Percentiles rank a stretch among this genome's conserved stretches.
Evolutionary conservation across 1,140 invertebrate species (phyloP).

Genomic region (Temnothorax nylanderi): DNA sequence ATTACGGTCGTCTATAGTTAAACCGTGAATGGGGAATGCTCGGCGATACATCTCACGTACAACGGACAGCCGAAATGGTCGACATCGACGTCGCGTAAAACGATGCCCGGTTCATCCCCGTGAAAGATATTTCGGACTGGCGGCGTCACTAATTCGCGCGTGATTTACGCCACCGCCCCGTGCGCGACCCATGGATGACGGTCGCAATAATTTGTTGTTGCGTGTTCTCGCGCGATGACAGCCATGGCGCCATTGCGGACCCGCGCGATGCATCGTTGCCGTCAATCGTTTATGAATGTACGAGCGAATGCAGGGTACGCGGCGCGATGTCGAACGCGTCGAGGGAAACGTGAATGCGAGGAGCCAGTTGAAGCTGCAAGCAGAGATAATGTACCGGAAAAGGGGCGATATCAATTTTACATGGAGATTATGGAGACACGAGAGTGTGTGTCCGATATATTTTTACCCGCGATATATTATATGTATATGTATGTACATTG

Average conservation of each 20-base stretch:
- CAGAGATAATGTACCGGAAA: slow-evolving; percentile 13
- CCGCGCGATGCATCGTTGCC: slow-evolving; percentile 22
- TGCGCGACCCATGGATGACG: slow-evolving; percentile 36
- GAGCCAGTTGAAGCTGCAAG: background rate
- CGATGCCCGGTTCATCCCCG: slow-evolving; percentile 25
- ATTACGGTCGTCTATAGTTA: background rate
- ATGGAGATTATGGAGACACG: background rate
- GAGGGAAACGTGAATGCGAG: background rate
- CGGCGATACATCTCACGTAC: background rate
- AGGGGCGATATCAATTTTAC: slow-evolving; percentile 27
- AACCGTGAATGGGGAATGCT: background rate
- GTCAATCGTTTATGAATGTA: slow-evolving; percentile 47
- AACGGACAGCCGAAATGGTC: slow-evolving; percentile 22
- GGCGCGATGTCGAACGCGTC: background rate
- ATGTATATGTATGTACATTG: background rate
- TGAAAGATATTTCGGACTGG: slow-evolving; percentile 48
- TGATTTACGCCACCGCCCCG: slow-evolving; percentile 45
- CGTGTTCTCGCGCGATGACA: slow-evolving; percentile 25
- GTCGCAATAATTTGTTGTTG: slow-evolving; percentile 58
- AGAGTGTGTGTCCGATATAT: background rate
- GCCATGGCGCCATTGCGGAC: slow-evolving; percentile 38
- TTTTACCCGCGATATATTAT: background rate
- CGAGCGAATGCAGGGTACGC: slow-evolving; percentile 9
- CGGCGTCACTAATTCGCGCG: slow-evolving; percentile 30
- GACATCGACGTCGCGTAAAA: slow-evolving; percentile 45